Evolutionary conservation across 1,140 invertebrate species (phyloP).

Genomic region (Nasonia vitripennis): DNA sequence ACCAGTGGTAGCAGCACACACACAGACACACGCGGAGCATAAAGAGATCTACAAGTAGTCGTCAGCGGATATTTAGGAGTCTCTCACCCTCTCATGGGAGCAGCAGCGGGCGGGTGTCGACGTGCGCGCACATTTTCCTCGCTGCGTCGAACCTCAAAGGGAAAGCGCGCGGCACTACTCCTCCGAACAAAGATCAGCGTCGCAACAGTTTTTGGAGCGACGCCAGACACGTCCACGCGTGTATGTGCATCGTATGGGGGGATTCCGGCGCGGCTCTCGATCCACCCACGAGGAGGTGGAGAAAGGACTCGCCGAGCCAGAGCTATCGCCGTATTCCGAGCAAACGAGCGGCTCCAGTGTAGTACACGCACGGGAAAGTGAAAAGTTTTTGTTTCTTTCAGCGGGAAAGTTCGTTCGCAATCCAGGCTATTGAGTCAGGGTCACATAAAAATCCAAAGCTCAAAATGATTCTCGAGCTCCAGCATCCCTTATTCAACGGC

Average conservation of each 20-base stretch:
- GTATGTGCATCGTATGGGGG: background rate
- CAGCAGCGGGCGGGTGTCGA: background rate
- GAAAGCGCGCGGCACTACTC: conserved; percentile 5
- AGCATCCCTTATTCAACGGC: background rate
- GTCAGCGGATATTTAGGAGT: conserved; percentile 40
- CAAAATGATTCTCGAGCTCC: background rate
- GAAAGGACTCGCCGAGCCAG: background rate
- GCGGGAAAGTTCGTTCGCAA: background rate
- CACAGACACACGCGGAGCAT: background rate
- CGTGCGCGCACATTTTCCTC: conserved; percentile 46
- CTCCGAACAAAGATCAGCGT: background rate
- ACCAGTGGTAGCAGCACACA: background rate
- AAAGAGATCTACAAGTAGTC: conserved; percentile 9
- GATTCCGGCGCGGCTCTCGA: conserved; percentile 12
- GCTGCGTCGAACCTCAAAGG: conserved; percentile 38
- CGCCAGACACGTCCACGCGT: conserved; percentile 46
- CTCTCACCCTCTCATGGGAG: background rate
- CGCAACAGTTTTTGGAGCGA: conserved; percentile 42
- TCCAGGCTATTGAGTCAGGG: background rate
- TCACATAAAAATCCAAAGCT: background rate
- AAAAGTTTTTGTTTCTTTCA: conserved; percentile 25
- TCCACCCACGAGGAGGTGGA: conserved; percentile 7
- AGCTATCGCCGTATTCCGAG: background rate
- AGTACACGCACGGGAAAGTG: conserved; percentile 31
- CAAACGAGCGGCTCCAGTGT: background rate